Evolutionary conservation across 2,797 vertebrate species (phyloP), one percentile per base, ranked within the genome.

Genomic region (Huso huso): DNA sequence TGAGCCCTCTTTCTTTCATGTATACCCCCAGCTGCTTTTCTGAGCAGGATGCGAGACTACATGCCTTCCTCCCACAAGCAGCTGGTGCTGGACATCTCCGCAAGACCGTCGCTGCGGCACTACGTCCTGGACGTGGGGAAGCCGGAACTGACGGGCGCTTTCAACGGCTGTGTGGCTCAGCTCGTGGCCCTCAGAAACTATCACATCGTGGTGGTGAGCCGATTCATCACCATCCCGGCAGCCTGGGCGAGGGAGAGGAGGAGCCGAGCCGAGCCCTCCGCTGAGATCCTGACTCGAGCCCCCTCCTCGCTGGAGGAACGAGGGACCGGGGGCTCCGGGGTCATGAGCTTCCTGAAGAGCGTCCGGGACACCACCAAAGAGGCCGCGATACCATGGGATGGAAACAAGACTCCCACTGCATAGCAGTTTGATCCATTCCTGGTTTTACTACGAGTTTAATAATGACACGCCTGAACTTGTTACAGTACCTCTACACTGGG

Each of bases 281-380:
- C 6, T 2, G 0, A 71, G 15, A n/a, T 62, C 4, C 12, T 79
- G 71, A 6, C 58, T 5, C 57, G 75, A 1, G 23, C 3, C 67
- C 73, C 0, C 0, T 57, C 70, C 0, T 77, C 74, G 0, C 72
- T 87, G 52, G 85, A 88, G 67, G 62, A 63, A 15, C 83, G 69
- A 12, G 93, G 93, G 1, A 92, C 93, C 0, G 88, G 92, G 0
- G 92, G 93, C 0, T 88, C 91, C 0, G 72, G 60, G 6, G 68
- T 85, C 6, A 75, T 94, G 77, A 73, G 49, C 23, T 93, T 96
- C 71, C 83, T 95, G 4, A 94, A 92, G 72, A 85, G 77, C 1
- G 73, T 90, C 75, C 86, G 91, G 37, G 82, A 93, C 62, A 70
- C 73, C 6, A 91, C 92, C 1, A 71, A 78, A 68, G 86, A 81